phyloP scores from a whole-genome alignment of 2,797 vertebrate species.

The Phalloptychus januarius region DNA sequence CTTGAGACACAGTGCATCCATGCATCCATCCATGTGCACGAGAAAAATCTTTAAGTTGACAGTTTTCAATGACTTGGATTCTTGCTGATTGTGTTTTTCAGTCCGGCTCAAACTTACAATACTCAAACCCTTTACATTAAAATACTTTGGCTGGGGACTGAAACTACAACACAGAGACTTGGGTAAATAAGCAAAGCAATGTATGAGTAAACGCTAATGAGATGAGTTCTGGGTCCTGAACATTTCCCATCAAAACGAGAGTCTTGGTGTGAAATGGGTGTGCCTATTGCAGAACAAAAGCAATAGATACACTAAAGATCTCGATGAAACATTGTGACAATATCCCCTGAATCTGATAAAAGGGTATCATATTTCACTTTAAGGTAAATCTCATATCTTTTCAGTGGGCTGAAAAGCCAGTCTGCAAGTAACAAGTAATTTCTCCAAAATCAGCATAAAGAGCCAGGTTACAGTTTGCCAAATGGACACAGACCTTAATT shows the following conservation, averaged over 20 bases:
- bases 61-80: conserved; percentile 13
- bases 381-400: not conserved
- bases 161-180: not conserved
- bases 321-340: not conserved
- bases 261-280: not conserved
- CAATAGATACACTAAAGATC: not conserved
- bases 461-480: not conserved
- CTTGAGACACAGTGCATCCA: conserved; percentile 18
- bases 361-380: not conserved
- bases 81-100: not conserved
- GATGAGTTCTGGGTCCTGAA: not conserved
- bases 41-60: conserved; percentile 18
- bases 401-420: not conserved
- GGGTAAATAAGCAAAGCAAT: not conserved
- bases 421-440: not conserved
- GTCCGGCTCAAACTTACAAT: not conserved
- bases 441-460: not conserved
- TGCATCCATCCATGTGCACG: conserved; percentile 1
- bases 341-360: not conserved
- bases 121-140: not conserved
- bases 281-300: not conserved
- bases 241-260: not conserved
- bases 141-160: not conserved
- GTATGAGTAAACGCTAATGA: not conserved
- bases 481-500: not conserved